These are phyloP conservation scores for Ophiothrix spiculata DNA, from an alignment of 35 echinoderm and acorn worm species.

Conservation along the genomic window DNA sequence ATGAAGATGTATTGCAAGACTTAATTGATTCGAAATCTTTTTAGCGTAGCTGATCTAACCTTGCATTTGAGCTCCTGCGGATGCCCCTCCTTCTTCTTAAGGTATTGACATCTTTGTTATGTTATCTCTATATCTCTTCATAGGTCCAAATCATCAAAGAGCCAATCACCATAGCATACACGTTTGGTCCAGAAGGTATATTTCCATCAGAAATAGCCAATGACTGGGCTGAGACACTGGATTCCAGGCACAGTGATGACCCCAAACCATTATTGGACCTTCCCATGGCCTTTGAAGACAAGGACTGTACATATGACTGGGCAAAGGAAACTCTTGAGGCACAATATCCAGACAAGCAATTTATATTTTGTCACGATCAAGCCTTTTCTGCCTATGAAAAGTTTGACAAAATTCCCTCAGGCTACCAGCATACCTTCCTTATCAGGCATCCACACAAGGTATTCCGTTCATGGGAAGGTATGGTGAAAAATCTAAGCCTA, in stretches of 20 bases:
- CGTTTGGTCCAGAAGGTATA: neutral
- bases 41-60: too few species aligned
- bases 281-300: conserved; percentile 23
- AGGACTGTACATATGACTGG: conserved; percentile 27
- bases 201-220: neutral
- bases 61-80: too few species aligned
- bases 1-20: too few species aligned
- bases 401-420: conserved; percentile 42
- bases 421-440: conserved; percentile 64
- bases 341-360: conserved; percentile 35
- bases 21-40: too few species aligned
- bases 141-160: conserved; percentile 55
- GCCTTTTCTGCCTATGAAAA: conserved; percentile 37
- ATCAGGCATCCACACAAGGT: conserved; percentile 55
- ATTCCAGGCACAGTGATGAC: conserved; percentile 12
- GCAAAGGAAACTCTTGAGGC: conserved; percentile 57
- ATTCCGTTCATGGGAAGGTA: conserved; percentile 30
- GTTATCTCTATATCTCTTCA: too few species aligned
- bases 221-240: conserved; percentile 6
- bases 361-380: conserved; percentile 63
- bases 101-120: too few species aligned
- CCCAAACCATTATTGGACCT: too few species aligned
- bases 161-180: conserved; percentile 39
- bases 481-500: too few species aligned
- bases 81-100: too few species aligned